A percentile compares a stretch with the other conserved stretches of the same genome.
These are phyloP conservation scores for Karalla daura DNA, from an alignment of 2,797 vertebrate genomes.

Conservation along the genomic window DNA sequence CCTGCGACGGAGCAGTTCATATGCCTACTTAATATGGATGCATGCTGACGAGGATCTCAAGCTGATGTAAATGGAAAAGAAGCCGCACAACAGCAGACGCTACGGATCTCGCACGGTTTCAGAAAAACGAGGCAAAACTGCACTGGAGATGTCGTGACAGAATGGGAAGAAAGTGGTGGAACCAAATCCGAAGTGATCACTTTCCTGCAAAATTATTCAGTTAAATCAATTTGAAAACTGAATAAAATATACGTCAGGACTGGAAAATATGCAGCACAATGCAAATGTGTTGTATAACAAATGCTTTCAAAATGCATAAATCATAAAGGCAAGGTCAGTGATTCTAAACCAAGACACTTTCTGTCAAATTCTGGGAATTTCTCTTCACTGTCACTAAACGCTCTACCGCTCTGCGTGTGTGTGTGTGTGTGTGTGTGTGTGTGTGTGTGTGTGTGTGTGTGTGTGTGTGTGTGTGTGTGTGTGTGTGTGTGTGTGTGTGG, in stretches of 20 bases:
- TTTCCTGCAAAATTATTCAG: not conserved
- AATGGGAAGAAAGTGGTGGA: no score
- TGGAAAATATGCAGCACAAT: not conserved
- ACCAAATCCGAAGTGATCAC: no score
- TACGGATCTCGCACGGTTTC: not conserved
- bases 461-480: no score
- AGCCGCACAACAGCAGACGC: not conserved
- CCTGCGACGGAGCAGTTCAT: not conserved
- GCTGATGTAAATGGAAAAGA: conserved; percentile 25
- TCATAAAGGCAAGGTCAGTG: not conserved
- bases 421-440: no score
- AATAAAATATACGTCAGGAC: not conserved
- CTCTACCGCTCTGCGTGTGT: no score
- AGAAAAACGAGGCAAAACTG: not conserved
- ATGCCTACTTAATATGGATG: conserved; percentile 35
- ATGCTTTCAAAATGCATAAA: not conserved
- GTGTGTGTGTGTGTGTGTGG: no score
- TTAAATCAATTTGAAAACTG: not conserved
- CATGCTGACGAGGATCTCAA: conserved; percentile 27
- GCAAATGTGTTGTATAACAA: not conserved
- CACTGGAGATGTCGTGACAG: not conserved
- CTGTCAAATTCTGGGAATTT: no score
- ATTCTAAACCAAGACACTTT: no score
- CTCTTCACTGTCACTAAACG: no score
- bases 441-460: no score